These are phyloP conservation scores for Achroia grisella DNA, from an alignment of 1,140 invertebrate species.

Conservation along the genomic window DNA sequence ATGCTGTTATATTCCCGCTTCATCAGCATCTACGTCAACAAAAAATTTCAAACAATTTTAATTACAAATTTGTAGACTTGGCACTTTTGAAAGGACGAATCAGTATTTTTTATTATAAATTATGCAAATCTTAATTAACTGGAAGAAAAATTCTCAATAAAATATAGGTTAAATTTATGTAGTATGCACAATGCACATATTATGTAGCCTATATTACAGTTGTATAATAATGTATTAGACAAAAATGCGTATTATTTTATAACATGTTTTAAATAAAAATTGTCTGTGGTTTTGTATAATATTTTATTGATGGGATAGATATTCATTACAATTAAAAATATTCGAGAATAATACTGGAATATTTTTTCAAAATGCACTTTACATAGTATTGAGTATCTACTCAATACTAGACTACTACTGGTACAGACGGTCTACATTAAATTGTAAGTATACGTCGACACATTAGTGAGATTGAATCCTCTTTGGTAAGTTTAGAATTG, in stretches of 20 bases:
- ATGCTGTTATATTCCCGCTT: conserved; percentile 22
- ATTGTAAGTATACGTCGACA: conserved; percentile 32
- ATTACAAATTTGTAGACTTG: conserved; percentile 45
- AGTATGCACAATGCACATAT: too few relatives aligned
- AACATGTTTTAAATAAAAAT: too few relatives aligned
- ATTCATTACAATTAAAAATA: too few relatives aligned
- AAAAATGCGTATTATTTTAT: too few relatives aligned
- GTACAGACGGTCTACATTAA: conserved; percentile 14
- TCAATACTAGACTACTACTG: neutral
- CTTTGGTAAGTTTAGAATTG: conserved; percentile 60
- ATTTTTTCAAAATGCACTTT: too few relatives aligned
- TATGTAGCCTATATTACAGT: too few relatives aligned
- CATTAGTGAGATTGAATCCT: conserved; percentile 67
- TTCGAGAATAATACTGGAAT: too few relatives aligned
- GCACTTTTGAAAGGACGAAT: conserved; percentile 42
- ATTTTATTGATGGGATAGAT: too few relatives aligned
- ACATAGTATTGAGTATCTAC: too few relatives aligned
- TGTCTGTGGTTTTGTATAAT: too few relatives aligned
- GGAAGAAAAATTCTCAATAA: conserved; percentile 15
- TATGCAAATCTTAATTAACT: conserved; percentile 58
- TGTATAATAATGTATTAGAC: too few relatives aligned
- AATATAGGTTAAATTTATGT: too few relatives aligned
- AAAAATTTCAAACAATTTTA: conserved; percentile 43
- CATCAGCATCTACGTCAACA: conserved; percentile 30
- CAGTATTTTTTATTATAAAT: conserved; percentile 39